phyloP scores from a whole-genome alignment of 2,888 invertebrate genomes.

The Abrostola triplasia region DNA sequence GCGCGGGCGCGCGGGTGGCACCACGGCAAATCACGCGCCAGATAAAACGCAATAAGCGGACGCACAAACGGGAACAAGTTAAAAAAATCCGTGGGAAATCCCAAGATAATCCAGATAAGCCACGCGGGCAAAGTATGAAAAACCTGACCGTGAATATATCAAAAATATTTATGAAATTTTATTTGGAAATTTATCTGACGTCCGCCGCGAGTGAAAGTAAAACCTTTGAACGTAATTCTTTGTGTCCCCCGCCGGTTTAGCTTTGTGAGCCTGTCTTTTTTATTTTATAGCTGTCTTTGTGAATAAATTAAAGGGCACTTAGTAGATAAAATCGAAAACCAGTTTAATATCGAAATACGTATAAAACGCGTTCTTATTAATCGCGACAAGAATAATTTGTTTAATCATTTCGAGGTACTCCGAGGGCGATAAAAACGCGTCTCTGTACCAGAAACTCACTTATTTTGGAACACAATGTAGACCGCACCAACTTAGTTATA shows the following conservation, averaged over 20 bases:
- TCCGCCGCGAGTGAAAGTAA: slow-evolving; percentile 63
- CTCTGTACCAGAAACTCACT: slow-evolving; percentile 8
- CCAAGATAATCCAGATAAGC: slow-evolving; percentile 86
- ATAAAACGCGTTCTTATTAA: slow-evolving; percentile 22
- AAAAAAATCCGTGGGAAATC: slow-evolving; percentile 80
- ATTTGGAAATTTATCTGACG: slow-evolving; percentile 76
- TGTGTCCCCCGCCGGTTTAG: slow-evolving; percentile 56
- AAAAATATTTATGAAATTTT: slow-evolving; percentile 84
- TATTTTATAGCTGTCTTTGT: slow-evolving; percentile 51
- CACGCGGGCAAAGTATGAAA: slow-evolving; percentile 83
- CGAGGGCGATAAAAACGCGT: slow-evolving; percentile 16
- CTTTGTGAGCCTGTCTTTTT: slow-evolving; percentile 54
- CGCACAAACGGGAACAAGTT: slow-evolving; percentile 80
- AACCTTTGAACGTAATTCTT: slow-evolving; percentile 61
- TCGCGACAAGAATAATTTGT: slow-evolving; percentile 15
- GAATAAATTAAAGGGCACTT: slow-evolving; percentile 58
- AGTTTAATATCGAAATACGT: slow-evolving; percentile 19
- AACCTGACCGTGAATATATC: slow-evolving; percentile 86
- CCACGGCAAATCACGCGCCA: slow-evolving; percentile 72
- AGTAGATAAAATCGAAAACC: slow-evolving; percentile 48
- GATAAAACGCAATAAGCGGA: slow-evolving; percentile 80
- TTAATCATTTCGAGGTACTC: slow-evolving; percentile 21
- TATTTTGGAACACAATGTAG: slow-evolving; percentile 25
- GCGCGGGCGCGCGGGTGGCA: slow-evolving; percentile 62
- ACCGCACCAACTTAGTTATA: slow-evolving; percentile 18